Percentiles rank a stretch among this genome's conserved stretches.
These are phyloP conservation scores for Sebastes hubbsi DNA, from an alignment of 2,797 vertebrate genomes.

Conservation along the genomic window DNA sequence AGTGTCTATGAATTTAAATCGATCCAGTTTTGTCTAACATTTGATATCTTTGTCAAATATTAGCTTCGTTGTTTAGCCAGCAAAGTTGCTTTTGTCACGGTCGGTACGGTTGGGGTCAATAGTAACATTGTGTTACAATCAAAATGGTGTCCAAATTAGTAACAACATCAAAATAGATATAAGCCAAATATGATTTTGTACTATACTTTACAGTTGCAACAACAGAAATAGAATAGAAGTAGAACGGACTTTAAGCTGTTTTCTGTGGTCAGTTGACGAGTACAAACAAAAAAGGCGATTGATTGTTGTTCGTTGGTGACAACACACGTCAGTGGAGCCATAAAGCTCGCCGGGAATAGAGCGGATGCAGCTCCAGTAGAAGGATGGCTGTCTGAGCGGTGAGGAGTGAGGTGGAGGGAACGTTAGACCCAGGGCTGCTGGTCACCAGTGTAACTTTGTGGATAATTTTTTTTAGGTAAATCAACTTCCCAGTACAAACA, in stretches of 20 bases:
- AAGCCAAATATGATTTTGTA: too few species aligned
- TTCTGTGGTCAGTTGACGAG: not conserved
- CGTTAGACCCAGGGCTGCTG: not conserved
- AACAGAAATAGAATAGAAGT: not conserved
- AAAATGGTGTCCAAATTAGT: not conserved
- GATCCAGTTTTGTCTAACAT: too few species aligned
- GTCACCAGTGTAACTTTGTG: not conserved
- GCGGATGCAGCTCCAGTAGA: too few species aligned
- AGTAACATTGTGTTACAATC: not conserved
- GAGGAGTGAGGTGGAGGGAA: too few species aligned
- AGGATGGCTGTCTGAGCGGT: too few species aligned
- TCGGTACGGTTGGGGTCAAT: too few species aligned
- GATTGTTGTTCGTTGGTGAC: not conserved
- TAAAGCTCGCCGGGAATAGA: too few species aligned
- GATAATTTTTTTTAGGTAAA: not conserved
- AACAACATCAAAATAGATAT: not conserved
- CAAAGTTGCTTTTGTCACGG: too few species aligned
- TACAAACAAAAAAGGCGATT: not conserved
- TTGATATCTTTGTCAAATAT: too few species aligned
- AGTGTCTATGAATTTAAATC: too few species aligned
- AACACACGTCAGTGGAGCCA: not conserved
- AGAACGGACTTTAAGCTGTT: not conserved
- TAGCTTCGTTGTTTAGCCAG: too few species aligned
- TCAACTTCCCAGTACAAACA: not conserved
- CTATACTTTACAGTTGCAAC: too few species aligned